phyloP scores from a whole-genome alignment of 2,888 invertebrate species.

The Ephialtes manifestator region DNA sequence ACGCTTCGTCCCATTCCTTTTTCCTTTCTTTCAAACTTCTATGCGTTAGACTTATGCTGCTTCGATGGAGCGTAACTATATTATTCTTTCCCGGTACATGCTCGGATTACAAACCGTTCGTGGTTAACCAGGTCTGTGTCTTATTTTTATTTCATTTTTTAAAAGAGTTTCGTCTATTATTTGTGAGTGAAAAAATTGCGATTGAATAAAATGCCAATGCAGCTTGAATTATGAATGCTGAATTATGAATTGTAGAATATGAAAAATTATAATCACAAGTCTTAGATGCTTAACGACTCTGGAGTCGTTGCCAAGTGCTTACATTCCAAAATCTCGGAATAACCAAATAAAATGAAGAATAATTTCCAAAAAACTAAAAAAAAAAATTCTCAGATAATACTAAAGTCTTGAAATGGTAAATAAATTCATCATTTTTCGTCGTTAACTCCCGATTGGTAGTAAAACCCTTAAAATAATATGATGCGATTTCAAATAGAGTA shows the following conservation, averaged over 20 bases:
- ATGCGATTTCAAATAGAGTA: neutral
- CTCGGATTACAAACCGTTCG: neutral
- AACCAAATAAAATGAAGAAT: neutral
- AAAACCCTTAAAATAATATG: neutral
- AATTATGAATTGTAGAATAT: too few species aligned
- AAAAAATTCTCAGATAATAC: neutral
- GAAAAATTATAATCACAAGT: too few species aligned
- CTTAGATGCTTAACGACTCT: too few species aligned
- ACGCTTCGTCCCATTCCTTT: conserved; percentile 15
- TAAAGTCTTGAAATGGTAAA: neutral
- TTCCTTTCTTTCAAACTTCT: neutral
- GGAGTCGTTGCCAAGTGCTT: too few species aligned
- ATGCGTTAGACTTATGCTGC: neutral
- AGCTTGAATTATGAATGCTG: too few species aligned
- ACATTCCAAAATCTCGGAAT: too few species aligned
- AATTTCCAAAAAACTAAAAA: neutral
- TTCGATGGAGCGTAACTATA: neutral
- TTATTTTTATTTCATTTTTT: neutral
- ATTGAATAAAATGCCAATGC: too few species aligned
- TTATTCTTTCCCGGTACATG: conserved; percentile 4
- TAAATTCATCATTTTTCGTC: neutral
- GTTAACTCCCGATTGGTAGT: neutral
- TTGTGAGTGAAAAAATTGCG: too few species aligned
- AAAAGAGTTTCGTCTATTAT: too few species aligned
- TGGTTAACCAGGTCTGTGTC: neutral